phyloP scores from a whole-genome alignment of 2,888 invertebrate species.

The Oscheius sp. region DNA sequence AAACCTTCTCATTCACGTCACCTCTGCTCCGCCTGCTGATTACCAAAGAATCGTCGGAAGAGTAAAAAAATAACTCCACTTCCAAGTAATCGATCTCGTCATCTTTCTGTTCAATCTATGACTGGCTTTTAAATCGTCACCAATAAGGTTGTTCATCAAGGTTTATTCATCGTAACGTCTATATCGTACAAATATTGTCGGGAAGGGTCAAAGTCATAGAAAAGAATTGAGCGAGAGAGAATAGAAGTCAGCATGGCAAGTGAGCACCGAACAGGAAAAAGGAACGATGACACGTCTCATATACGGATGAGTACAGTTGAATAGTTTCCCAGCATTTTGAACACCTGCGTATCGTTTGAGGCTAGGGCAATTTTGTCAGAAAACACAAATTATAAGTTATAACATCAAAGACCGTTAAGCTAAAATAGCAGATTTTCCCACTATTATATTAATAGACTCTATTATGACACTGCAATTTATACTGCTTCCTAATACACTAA shows the following conservation, averaged over 20 bases:
- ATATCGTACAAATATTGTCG: too few species aligned
- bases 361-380: conserved; percentile 13
- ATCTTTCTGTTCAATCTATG: too few species aligned
- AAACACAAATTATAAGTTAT: neutral
- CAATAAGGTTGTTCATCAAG: too few species aligned
- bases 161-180: too few species aligned
- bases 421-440: conserved; percentile 12
- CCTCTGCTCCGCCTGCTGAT: too few species aligned
- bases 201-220: too few species aligned
- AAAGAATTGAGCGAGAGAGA: conserved; percentile 6
- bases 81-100: too few species aligned
- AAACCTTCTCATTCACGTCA: too few species aligned
- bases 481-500: neutral
- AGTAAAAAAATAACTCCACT: too few species aligned
- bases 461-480: conserved; percentile 22
- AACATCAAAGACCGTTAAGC: neutral
- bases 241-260: conserved; percentile 29
- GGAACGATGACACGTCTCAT: conserved; percentile 34
- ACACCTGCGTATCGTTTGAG: conserved; percentile 27
- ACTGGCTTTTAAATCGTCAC: too few species aligned
- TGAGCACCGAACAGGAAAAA: conserved; percentile 34
- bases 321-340: conserved; percentile 24
- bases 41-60: too few species aligned
- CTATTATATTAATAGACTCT: conserved; percentile 21
- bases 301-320: conserved; percentile 1